These are phyloP conservation scores for Falco concolor DNA, from an alignment of 2,797 vertebrate species.

Conservation along the genomic window DNA sequence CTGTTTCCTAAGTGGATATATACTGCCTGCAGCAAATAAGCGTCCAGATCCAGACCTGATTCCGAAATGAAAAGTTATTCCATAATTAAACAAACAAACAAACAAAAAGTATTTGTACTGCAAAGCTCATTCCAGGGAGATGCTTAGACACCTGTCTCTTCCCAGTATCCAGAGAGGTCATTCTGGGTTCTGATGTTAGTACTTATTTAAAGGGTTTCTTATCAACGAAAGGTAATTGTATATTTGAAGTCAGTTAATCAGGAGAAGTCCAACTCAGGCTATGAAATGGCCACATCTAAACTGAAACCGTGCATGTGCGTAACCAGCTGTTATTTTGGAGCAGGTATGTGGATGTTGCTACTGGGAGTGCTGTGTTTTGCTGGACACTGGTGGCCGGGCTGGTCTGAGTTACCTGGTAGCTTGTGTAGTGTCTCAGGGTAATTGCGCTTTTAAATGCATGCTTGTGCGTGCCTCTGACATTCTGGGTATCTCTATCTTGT, in stretches of 20 bases:
- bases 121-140: not conserved
- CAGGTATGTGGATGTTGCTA: not conserved
- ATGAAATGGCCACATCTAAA: not conserved
- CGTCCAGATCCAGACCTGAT: not conserved
- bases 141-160: not conserved
- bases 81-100: not conserved
- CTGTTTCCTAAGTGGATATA: not conserved
- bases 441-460: not conserved
- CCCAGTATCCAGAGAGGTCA: not conserved
- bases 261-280: not conserved
- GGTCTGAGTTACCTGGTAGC: not conserved
- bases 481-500: not conserved
- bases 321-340: not conserved
- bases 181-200: not conserved
- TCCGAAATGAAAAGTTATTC: not conserved
- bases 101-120: not conserved
- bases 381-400: not conserved
- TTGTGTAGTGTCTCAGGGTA: not conserved
- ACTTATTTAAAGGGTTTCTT: not conserved
- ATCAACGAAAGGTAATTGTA: not conserved
- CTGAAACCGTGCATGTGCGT: rapidly evolving
- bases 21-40: not conserved
- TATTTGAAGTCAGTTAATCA: not conserved
- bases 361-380: not conserved
- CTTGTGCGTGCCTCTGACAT: not conserved